phyloP scores from a whole-genome alignment of 2,888 invertebrate species.

The Diaprepes abbreviatus region DNA sequence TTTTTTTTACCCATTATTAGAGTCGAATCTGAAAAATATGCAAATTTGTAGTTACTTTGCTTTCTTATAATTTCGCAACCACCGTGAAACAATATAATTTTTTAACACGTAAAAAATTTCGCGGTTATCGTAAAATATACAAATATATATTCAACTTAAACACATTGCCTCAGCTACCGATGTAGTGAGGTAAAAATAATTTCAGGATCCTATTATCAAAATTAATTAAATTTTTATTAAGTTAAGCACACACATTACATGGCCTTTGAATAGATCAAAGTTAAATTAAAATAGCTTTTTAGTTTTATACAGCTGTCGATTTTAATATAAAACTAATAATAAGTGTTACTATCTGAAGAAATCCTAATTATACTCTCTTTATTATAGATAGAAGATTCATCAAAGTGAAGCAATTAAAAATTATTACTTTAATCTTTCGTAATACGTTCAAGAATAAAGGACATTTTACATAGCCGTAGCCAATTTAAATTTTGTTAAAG shows the following conservation, averaged over 20 bases:
- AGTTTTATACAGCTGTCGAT: neutral
- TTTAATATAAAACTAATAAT: neutral
- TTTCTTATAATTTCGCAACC: too few species aligned
- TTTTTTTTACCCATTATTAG: too few species aligned
- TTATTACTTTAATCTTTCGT: conserved; percentile 1
- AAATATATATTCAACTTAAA: too few species aligned
- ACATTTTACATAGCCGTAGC: neutral
- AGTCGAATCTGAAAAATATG: too few species aligned
- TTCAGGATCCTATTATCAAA: too few species aligned
- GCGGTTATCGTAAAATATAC: too few species aligned
- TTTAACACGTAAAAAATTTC: too few species aligned
- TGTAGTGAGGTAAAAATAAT: too few species aligned
- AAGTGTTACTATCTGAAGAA: conserved; percentile 3
- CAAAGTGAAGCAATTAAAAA: conserved; percentile 16
- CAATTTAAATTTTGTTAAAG: neutral
- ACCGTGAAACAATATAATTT: too few species aligned
- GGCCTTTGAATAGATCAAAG: neutral
- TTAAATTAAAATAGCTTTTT: neutral
- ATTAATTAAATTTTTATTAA: neutral
- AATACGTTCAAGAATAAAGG: neutral
- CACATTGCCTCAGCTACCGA: too few species aligned
- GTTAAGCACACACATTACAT: neutral
- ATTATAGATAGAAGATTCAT: conserved; percentile 19
- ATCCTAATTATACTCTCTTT: conserved; percentile 16
- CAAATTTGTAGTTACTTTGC: too few species aligned